These are phyloP conservation scores for Micrasema longulum DNA, from an alignment of 1,140 invertebrate species.

Conservation along the genomic window DNA sequence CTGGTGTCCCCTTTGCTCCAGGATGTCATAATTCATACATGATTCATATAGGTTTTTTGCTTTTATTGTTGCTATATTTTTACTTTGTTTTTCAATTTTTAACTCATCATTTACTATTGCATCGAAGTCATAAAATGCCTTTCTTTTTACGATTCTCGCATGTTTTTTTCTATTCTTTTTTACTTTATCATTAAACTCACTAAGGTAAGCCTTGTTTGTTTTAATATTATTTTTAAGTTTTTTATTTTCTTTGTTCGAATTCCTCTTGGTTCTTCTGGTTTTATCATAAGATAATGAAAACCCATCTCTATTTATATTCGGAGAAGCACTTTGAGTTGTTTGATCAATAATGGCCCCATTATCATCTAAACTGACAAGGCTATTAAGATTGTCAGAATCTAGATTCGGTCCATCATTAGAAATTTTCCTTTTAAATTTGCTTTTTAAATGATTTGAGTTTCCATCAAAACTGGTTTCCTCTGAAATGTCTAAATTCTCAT, in stretches of 20 bases:
- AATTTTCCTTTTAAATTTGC: conserved; percentile 16
- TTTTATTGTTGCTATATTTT: conserved; percentile 72
- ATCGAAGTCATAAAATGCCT: conserved; percentile 29
- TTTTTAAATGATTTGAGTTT: conserved; percentile 36
- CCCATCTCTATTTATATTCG: conserved; percentile 3
- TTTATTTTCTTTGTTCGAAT: neutral
- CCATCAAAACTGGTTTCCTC: conserved; percentile 10
- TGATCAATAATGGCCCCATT: conserved; percentile 12
- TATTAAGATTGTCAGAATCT: conserved; percentile 35
- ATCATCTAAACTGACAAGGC: conserved; percentile 6
- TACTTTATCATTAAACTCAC: neutral
- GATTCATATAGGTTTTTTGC: conserved; percentile 85
- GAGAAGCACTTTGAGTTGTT: conserved; percentile 8
- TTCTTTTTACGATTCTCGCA: conserved; percentile 16
- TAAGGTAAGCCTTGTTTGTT: neutral
- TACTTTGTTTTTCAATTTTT: conserved; percentile 47
- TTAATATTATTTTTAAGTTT: neutral
- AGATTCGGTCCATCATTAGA: neutral
- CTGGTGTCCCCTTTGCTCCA: conserved; percentile 75
- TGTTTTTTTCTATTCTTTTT: conserved; percentile 3
- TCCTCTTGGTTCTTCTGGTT: conserved; percentile 22
- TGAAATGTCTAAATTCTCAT: conserved; percentile 44
- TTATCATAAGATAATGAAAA: conserved; percentile 1
- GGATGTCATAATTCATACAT: conserved; percentile 84
- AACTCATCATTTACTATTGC: conserved; percentile 12